Evolutionary conservation across 2,888 invertebrate species (phyloP), one percentile per base, ranked within the genome.

Genomic region (Dasypogon diadema): DNA sequence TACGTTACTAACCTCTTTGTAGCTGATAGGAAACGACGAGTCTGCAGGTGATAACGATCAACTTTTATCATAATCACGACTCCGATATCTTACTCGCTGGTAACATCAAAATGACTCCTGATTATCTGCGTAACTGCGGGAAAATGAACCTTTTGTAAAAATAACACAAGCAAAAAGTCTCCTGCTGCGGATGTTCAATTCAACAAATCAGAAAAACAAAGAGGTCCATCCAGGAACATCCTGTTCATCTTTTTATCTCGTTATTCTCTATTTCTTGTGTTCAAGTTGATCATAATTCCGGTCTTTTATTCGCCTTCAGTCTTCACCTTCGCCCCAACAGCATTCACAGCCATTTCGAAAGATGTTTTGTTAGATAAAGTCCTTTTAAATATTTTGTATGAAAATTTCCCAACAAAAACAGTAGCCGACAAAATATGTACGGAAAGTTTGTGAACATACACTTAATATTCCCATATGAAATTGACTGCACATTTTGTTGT

Each of bases 181-280:
- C 16, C 21, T 60, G 21, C 70, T 70, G 54, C 54, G 70, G 70
- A 70, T 54, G 70, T 70, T 70, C 26, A 70, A 70, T 70, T 70
- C 34, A 70, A 10, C 70, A 54, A 10, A 30, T 30, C 34, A 56
- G 55, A 56, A 74, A 58, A 48, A 42, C 37, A 74, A 74, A 60
- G 48, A 48, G 42, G 46, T 74, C 74, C 74, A 60, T 58, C 58
- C 56, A 73, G 56, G 74, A 74, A 74, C 74, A 74, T 74, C 74
- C 74, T 74, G 74, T 74, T 58, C 74, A 74, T 74, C 74, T 74
- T 60, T 74, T 73, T 74, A 70, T 70, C 70, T 70, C 70, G 24
- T 54, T 54, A 70, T 70, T 18, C 54, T 54, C 37, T 21, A 21
- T 30, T 30, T 30, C 54, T 70, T 70, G 54, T 21, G 30, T 8